These are phyloP conservation scores for Orycteropus afer DNA, from an alignment of 2,113 vertebrate species.

Conservation along the genomic window DNA sequence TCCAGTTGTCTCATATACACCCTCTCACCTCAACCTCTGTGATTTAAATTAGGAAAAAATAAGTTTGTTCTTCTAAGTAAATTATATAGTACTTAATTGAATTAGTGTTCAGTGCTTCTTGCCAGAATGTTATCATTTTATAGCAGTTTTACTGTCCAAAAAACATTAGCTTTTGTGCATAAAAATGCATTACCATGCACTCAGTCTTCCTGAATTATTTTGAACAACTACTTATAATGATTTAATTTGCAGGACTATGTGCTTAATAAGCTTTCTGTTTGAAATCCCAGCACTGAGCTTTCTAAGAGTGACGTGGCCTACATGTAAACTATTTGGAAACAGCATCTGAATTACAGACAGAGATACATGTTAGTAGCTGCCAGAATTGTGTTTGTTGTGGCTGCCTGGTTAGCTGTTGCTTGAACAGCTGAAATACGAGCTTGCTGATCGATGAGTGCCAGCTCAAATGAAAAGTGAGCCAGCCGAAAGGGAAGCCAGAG, in stretches of 20 bases:
- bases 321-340: conserved; percentile 85
- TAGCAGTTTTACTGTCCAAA: conserved; percentile 42
- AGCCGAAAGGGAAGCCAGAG: conserved; percentile 66
- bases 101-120: conserved; percentile 14
- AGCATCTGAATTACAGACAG: conserved; percentile 82
- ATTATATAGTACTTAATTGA: conserved; percentile 35
- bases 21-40: neutral
- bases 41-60: conserved; percentile 38
- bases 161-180: conserved; percentile 51
- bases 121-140: conserved; percentile 65
- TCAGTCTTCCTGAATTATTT: conserved; percentile 76
- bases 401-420: conserved; percentile 82
- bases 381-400: conserved; percentile 85
- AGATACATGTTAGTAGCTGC: conserved; percentile 78
- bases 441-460: conserved; percentile 84
- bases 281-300: conserved; percentile 78
- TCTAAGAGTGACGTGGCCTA: conserved; percentile 83
- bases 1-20: neutral
- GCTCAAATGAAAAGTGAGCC: conserved; percentile 76
- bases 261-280: conserved; percentile 84
- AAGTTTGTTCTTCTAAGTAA: conserved; percentile 51
- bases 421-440: conserved; percentile 85
- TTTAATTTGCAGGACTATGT: conserved; percentile 82
- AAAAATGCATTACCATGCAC: conserved; percentile 73
- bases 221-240: conserved; percentile 79